Evolutionary conservation across 2,113 vertebrate genomes (phyloP), one percentile per base, ranked within the genome.

Genomic region (Gopherus flavomarginatus): DNA sequence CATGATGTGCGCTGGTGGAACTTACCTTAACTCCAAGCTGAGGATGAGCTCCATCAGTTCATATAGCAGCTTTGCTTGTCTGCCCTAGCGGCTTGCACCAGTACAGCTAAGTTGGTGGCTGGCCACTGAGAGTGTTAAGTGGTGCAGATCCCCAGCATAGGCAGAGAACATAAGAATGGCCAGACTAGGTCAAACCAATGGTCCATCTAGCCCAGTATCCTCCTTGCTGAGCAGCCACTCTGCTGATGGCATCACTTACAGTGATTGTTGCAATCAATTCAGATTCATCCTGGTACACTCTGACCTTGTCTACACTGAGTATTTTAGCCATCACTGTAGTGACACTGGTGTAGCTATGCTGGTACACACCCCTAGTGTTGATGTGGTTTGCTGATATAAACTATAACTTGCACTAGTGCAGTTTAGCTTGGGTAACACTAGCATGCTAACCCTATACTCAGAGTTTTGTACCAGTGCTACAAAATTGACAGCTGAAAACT

Each of bases 1-100:
- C 47, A 1, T 85, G 88, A 91, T 52, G 85, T 91, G 26, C 1
- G 38, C 78, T 86, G 92, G 89, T 92, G 72, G 89, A 96, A 95
- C 75, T 92, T 90, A 85, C 87, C 90, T 84, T 16, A 42, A 27
- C 42, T 86, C 78, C 1, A 3, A 79, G 26, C 77, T 88, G 88
- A 59, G 59, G 77, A 95, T 56, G 89, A 56, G 29, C 62, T 19
- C 79, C 0, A 0, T 90, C 87, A 65, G 94, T 97, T 92, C 38
- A 59, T 56, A 91, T 90, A 49, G 47, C 62, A 44, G 42, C 42
- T 78, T 27, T 26, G 42, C 38, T 78, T 29, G 26, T 78, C 75
- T 47, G 14, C 24, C 42, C 11, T 27, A 7, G 22, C 4, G 22
- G 29, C 24, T 53, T 83, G 6, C 56, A 19, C 72, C 85, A 72